A percentile compares a stretch with the other conserved stretches of the same genome.
phyloP scores from a whole-genome alignment of 2,113 vertebrate species.

The Hippocampus abdominalis region DNA sequence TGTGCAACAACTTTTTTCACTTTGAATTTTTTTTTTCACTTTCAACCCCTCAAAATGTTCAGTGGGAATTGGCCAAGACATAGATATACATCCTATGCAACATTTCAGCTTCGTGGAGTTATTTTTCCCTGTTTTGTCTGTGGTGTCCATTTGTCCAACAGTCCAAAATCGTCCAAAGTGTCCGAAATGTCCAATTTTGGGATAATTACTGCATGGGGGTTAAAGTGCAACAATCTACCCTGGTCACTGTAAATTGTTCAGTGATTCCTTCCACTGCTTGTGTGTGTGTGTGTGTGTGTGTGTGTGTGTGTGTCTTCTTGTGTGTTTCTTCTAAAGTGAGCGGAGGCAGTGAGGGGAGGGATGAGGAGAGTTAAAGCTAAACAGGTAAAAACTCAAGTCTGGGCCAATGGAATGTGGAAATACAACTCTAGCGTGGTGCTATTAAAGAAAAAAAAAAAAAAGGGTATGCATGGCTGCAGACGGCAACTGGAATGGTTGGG shows the following conservation, averaged over 20 bases:
- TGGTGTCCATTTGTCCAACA: no score
- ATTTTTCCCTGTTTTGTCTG: no score
- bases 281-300: neutral
- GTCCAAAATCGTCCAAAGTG: no score
- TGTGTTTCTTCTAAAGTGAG: slow-evolving; percentile 1
- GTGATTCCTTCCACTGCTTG: neutral
- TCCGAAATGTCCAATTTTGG: no score
- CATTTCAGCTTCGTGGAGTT: no score
- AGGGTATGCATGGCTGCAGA: slow-evolving; percentile 45
- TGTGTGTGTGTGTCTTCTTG: neutral
- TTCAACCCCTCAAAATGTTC: no score
- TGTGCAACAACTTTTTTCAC: no score
- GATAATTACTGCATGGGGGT: no score
- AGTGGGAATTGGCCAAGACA: no score
- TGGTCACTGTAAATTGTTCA: neutral
- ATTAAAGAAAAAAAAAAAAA: slow-evolving; percentile 52
- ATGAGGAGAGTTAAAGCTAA: slow-evolving; percentile 62
- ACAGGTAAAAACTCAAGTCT: slow-evolving; percentile 86
- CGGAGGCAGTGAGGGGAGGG: neutral
- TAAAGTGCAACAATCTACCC: neutral
- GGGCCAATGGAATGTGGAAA: slow-evolving; percentile 93
- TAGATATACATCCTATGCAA: no score
- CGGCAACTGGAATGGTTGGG: neutral
- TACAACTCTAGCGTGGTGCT: slow-evolving; percentile 82
- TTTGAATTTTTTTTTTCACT: no score